phyloP scores from a whole-genome alignment of 2,888 invertebrate genomes.

The Nezara viridula region DNA sequence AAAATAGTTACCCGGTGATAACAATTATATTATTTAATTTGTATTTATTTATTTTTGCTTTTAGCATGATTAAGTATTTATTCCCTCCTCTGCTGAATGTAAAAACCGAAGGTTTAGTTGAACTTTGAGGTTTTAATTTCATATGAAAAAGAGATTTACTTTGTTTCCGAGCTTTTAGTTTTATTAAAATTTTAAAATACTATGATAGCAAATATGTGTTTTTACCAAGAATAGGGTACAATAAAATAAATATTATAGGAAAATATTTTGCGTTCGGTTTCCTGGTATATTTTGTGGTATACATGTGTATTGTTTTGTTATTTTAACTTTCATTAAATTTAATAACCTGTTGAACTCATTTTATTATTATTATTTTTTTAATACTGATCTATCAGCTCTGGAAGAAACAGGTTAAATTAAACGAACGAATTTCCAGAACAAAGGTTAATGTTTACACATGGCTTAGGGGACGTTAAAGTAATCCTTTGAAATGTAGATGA shows the following conservation, averaged over 20 bases:
- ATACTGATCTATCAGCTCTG: too few relatives aligned
- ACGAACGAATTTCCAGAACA: not conserved
- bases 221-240: too few relatives aligned
- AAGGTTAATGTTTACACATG: not conserved
- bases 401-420: not conserved
- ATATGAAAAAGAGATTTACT: not conserved
- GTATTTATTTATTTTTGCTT: not conserved
- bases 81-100: not conserved
- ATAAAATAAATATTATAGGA: too few relatives aligned
- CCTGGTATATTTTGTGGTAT: too few relatives aligned
- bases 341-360: too few relatives aligned
- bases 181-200: not conserved
- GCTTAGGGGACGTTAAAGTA: not conserved
- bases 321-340: too few relatives aligned
- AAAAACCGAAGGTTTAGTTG: not conserved
- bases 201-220: too few relatives aligned
- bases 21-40: too few relatives aligned
- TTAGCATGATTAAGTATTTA: not conserved
- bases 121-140: constrained; percentile 13
- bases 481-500: not conserved
- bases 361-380: too few relatives aligned
- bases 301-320: too few relatives aligned
- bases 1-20: too few relatives aligned
- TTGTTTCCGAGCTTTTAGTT: not conserved
- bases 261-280: too few relatives aligned